Base-by-base conservation (phyloP, 2,797 vertebrate genomes). In the Anabacerthia variegaticeps region DNA sequence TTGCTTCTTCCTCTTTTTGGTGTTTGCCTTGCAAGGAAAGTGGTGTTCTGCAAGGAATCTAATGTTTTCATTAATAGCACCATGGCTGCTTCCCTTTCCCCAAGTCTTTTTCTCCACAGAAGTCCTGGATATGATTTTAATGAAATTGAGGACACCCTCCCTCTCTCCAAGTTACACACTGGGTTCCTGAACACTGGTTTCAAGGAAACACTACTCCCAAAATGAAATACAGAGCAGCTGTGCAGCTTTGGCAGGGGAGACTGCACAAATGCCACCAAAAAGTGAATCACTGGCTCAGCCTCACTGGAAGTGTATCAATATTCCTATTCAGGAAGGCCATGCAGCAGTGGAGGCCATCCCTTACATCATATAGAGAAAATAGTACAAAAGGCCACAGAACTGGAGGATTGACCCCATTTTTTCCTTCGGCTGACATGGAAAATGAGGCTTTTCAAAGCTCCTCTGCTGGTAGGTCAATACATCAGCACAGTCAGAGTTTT, bases 151-250 rank as follows among this genome's bases (percentile, higher is more conserved):
- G 82, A 85, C 18, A 34, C 56, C 41, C 46, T 69, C 69, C n/a
- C 85, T 43, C 51, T 49, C 74, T 78, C 77, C 86, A 88, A 89
- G 86, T 87, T 83, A 81, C 59, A 94, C 75, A 87, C 46, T 93
- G 54, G 56, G 90, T 97, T 94, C 91, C 73, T 86, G 74, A 92
- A 86, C 56, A 15, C 63, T 84, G 68, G 82, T 90, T 96, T 88
- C 83, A 92, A 93, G 87, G 88, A 94, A 96, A 95, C 2, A 28
- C 66, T 95, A 55, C 78, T 93, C 89, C 73, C 6, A 0, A 89
- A 77, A 91, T 63, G 81, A 96, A 96, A 96, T 88, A 92, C 90
- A 93, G 96, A 97, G 96, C 97, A 96, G 95, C 95, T 96, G 92
- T 89, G 76, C 84, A 92, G 7, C 93, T 94, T 94, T 95, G 94